Base-by-base conservation (phyloP, 2,888 invertebrate species). In the Volucella zonaria region DNA sequence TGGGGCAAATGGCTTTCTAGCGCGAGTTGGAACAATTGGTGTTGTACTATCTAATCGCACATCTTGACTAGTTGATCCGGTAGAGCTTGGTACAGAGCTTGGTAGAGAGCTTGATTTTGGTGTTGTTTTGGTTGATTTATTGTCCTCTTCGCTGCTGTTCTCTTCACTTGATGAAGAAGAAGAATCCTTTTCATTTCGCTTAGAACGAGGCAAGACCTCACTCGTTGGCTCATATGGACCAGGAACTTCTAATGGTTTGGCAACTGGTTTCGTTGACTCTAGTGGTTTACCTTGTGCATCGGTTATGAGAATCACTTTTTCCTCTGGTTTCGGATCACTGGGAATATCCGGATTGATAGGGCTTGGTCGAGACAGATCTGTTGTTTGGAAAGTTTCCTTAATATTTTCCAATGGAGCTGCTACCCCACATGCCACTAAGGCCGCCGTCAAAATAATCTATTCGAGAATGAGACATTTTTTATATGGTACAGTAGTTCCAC, bases 281-380 rank as follows among this genome's bases (percentile, higher is more conserved):
- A 40, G 6, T 9, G 71, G 45, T 3, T 68, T 43, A 51, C 88
- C 87, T n/a, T 82, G 73, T n/a, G 87, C 79, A 67, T 89, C 87
- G 6, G 86, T 82, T 6, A 89, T 88, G 9, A 87, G 54, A 8
- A 80, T 80, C 10, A 88, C 86, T 71, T 87, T 89, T n/a, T 89
- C 89, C 12, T 73, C 79, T 0, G 91, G 90, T 73, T 89, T 90
- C 6, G 89, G 87, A 56, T 89, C 90, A 49, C 88, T 88, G 3
- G 88, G 74, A 4, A 90, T 88, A 82, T 87, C 89, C 0, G 90
- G 90, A 87, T 88, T 89, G 9, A 91, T 90, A 10, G 91, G 91
- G 54, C 90, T 89, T 51, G 88, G 89, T 12, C 89, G 88, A 2
- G 68, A 15, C 10, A 89, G 42, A n/a, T 38, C 67, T 12, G 11